Conservation (phyloP, 2,797 vertebrate genomes). For the Cercopithecus hamlyni region DNA sequence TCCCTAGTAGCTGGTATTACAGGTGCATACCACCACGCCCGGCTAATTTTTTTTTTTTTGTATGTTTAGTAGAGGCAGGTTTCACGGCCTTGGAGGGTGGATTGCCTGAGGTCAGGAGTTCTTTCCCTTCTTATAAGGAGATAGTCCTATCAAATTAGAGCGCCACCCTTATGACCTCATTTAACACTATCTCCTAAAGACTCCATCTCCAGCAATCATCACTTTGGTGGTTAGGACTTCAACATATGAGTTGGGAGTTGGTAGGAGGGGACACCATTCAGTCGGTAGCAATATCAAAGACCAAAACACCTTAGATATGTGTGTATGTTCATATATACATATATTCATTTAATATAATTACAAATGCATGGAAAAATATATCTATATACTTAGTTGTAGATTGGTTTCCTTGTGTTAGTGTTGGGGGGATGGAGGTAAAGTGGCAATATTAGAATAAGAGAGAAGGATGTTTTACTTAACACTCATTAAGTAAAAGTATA, state of each 20-base stretch:
- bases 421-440: neutral
- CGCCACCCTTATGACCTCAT: neutral
- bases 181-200: neutral
- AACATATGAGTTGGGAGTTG: neutral
- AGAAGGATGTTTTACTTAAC: neutral
- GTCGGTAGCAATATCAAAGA: neutral
- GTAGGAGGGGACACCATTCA: neutral
- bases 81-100: accelerated
- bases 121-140: neutral
- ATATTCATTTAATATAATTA: neutral
- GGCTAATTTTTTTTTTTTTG: neutral
- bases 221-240: too few species aligned
- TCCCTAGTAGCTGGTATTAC: neutral
- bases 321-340: neutral
- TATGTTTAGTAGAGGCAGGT: neutral
- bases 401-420: neutral
- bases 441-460: neutral
- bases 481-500: neutral
- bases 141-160: neutral
- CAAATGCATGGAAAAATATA: neutral
- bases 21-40: accelerated
- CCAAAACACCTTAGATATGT: neutral
- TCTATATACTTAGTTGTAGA: neutral
- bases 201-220: neutral
- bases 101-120: neutral